These are phyloP conservation scores for Thamnophis elegans DNA, from an alignment of 2,797 vertebrate species.

Conservation along the genomic window DNA sequence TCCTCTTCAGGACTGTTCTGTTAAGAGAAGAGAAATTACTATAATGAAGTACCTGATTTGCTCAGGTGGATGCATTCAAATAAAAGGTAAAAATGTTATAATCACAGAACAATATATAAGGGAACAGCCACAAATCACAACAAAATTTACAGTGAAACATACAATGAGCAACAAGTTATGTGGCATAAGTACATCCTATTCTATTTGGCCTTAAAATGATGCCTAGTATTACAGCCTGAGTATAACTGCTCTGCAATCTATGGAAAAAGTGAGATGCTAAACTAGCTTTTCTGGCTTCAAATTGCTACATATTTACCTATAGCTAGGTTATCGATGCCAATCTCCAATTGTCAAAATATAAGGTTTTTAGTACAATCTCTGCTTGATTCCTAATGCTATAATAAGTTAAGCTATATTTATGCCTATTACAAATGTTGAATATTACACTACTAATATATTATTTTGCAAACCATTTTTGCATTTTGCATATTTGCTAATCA, in stretches of 20 bases:
- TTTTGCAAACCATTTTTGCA: not conserved
- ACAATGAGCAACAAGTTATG: not conserved
- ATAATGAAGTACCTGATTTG: conserved; percentile 1
- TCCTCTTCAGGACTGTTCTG: conserved; percentile 97
- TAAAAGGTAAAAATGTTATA: not conserved
- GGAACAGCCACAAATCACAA: not conserved
- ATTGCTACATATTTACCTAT: not conserved
- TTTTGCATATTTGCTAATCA: not conserved
- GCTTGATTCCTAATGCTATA: not conserved
- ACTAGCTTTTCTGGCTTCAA: not conserved
- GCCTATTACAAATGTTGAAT: not conserved
- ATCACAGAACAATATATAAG: not conserved
- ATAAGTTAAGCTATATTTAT: not conserved
- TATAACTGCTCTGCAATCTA: not conserved
- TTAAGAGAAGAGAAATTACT: conserved; percentile 47
- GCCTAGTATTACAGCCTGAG: not conserved
- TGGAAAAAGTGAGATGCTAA: not conserved
- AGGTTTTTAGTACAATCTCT: not conserved
- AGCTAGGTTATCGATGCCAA: not conserved
- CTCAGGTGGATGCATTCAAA: not conserved
- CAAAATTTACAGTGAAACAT: not conserved
- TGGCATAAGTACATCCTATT: not conserved
- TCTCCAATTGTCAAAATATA: not conserved
- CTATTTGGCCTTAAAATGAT: not conserved
- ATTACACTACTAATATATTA: too few species aligned